Conservation (phyloP, 2,113 vertebrate genomes). For the Thymallus thymallus region DNA sequence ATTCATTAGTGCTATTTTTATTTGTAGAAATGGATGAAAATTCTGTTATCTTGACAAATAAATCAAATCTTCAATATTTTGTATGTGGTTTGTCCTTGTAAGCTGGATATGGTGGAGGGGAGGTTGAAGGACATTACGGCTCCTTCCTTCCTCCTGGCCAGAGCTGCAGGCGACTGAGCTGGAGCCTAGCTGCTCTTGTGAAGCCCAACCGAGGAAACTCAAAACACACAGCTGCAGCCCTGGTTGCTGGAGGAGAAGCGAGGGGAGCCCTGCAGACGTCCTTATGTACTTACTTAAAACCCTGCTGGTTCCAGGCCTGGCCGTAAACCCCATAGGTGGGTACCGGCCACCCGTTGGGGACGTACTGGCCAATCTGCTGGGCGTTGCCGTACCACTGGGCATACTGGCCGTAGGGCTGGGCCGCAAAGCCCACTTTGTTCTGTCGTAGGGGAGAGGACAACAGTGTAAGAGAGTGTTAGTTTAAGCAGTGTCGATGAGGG, state of each 20-base stretch:
- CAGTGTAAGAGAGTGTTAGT: background rate
- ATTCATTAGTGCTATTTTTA: background rate
- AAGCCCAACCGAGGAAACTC: background rate
- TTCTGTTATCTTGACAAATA: background rate
- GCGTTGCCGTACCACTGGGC: constrained; percentile 94
- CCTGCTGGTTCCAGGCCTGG: constrained; percentile 95
- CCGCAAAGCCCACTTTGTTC: constrained; percentile 89
- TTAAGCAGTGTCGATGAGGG: background rate
- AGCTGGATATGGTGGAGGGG: constrained; percentile 34
- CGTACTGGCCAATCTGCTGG: constrained; percentile 92
- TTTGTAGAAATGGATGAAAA: background rate
- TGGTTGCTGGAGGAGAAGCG: constrained; percentile 44
- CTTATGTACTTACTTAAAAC: constrained; percentile 86
- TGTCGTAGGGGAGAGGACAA: constrained; percentile 62
- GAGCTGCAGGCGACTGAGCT: constrained; percentile 46
- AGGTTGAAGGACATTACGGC: constrained; percentile 23
- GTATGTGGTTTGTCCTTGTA: constrained; percentile 38
- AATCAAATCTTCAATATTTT: background rate
- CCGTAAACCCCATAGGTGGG: constrained; percentile 91
- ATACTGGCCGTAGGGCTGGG: constrained; percentile 92
- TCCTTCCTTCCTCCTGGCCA: constrained; percentile 53
- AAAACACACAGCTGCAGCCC: background rate
- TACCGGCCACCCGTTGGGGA: constrained; percentile 96
- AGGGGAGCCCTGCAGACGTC: constrained; percentile 46
- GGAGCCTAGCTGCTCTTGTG: constrained; percentile 30